Evolutionary conservation across 2,113 vertebrate genomes (phyloP).

Genomic region (Anguilla rostrata): DNA sequence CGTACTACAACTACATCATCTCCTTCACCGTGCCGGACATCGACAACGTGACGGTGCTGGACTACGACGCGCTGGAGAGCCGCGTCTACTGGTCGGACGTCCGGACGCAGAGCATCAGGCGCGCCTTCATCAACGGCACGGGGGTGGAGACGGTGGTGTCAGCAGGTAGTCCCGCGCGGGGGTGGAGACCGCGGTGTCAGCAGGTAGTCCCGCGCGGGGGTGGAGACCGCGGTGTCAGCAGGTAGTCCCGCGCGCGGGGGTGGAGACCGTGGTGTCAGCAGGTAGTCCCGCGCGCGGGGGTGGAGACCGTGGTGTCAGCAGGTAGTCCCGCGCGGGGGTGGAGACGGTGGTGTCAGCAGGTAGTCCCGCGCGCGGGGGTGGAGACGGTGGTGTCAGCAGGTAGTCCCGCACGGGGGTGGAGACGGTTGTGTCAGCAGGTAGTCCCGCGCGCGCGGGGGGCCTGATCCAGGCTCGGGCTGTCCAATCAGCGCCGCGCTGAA

Average conservation of each 20-base stretch:
- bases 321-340: slow-evolving; percentile 80
- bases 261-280: too few relatives aligned
- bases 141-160: slow-evolving; percentile 88
- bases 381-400: slow-evolving; percentile 82
- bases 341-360: slow-evolving; percentile 81
- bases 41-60: slow-evolving; percentile 92
- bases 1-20: slow-evolving; percentile 98
- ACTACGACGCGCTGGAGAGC: slow-evolving; percentile 88
- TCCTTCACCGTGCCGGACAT: slow-evolving; percentile 97
- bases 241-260: slow-evolving; percentile 51
- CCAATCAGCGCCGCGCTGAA: too few relatives aligned
- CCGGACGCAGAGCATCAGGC: slow-evolving; percentile 92
- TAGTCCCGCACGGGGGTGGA: slow-evolving; percentile 84
- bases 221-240: slow-evolving; percentile 83
- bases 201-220: too few relatives aligned
- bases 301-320: slow-evolving; percentile 83
- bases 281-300: slow-evolving; percentile 90
- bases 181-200: too few relatives aligned
- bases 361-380: slow-evolving; percentile 51
- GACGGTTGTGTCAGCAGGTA: slow-evolving; percentile 74
- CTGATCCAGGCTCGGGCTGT: too few relatives aligned
- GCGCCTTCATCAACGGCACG: slow-evolving; percentile 95
- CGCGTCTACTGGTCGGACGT: slow-evolving; percentile 97
- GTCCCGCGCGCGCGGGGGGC: too few relatives aligned
- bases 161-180: slow-evolving; percentile 58